Base-by-base conservation (phyloP, 1,140 invertebrate genomes). In the Drosophila ficusphila region DNA sequence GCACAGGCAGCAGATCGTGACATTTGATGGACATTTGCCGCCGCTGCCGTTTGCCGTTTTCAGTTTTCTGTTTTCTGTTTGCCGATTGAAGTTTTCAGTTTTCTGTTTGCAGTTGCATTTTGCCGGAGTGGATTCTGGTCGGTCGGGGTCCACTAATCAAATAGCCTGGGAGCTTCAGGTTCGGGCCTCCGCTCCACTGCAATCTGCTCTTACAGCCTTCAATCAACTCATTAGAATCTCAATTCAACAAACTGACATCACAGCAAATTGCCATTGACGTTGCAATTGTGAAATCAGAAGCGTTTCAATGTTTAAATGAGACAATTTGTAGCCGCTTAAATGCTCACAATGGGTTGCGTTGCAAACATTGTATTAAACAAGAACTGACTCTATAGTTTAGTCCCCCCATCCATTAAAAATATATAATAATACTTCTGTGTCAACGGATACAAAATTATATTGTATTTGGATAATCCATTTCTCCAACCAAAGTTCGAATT, bases 181-280 rank as follows among this genome's bases (percentile, higher is more conserved):
- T 9, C 9, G 23, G 23, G 5, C 23, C 23, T 25, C 42, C 21
- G n/a, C 42, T n/a, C 21, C 42, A 29, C 23, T 18, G 52, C 21
- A 19, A 34, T 56, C 25, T 16, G 42, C 34, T 53, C 58, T 52
- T 38, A 36, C 49, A 54, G 34, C 68, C 76, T 77, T 73, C 76
- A 75, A 79, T 76, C 81, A 82, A 67, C 69, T 86, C 81, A 86
- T 86, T 85, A 86, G 81, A 85, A 86, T 86, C 76, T 86, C 81
- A 86, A 86, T 86, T 71, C 49, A 39, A 38, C 56, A 61, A 56
- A 53, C 71, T 76, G 81, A 81, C 81, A 85, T 47, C 81, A 51
- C 38, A 56, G 71, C 81, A 85, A 85, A 85, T 85, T 85, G 76
- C 58, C 75, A 81, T 85, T 86, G 81, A 85, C 81, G 78, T 76